Conservation (phyloP, 2,888 invertebrate genomes). For the Tuberolachnus salignus region DNA sequence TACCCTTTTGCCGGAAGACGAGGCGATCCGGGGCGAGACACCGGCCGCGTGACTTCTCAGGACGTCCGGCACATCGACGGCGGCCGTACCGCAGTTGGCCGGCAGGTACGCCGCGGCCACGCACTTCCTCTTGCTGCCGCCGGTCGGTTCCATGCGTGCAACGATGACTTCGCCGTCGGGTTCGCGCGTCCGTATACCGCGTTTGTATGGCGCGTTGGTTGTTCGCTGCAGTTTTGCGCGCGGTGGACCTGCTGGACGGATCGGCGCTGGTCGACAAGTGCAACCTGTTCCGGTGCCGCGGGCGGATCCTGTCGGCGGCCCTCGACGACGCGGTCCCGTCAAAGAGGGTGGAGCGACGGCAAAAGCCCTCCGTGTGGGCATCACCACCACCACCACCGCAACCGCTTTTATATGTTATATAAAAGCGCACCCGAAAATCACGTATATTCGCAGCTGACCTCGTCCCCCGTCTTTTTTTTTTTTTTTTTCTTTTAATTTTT, state of each 20-base stretch:
- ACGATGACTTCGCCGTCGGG: too few species aligned
- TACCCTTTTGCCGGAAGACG: constrained; percentile 7
- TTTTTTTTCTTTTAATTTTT: constrained; percentile 18
- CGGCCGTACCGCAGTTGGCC: constrained; percentile 24
- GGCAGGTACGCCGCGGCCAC: constrained; percentile 33
- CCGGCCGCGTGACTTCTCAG: background rate
- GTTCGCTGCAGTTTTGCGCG: too few species aligned
- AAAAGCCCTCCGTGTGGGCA: constrained; percentile 17
- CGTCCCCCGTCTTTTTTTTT: constrained; percentile 17
- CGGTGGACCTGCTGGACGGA: constrained; percentile 28
- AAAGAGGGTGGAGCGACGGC: constrained; percentile 43
- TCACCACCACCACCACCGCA: background rate
- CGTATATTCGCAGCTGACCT: constrained; percentile 40
- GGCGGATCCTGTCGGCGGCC: background rate
- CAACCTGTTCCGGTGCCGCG: constrained; percentile 46
- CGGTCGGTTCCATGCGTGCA: background rate
- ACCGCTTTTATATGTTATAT: background rate
- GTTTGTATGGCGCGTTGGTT: too few species aligned
- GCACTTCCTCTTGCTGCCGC: background rate
- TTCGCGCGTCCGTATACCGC: too few species aligned
- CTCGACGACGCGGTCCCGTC: background rate
- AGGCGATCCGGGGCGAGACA: background rate
- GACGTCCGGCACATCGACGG: constrained; percentile 14
- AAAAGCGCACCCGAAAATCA: background rate
- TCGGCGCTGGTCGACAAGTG: constrained; percentile 44